Evolutionary conservation across 2,888 invertebrate species (phyloP), one percentile per base, ranked within the genome.

Genomic region (Notodonta dromedarius): DNA sequence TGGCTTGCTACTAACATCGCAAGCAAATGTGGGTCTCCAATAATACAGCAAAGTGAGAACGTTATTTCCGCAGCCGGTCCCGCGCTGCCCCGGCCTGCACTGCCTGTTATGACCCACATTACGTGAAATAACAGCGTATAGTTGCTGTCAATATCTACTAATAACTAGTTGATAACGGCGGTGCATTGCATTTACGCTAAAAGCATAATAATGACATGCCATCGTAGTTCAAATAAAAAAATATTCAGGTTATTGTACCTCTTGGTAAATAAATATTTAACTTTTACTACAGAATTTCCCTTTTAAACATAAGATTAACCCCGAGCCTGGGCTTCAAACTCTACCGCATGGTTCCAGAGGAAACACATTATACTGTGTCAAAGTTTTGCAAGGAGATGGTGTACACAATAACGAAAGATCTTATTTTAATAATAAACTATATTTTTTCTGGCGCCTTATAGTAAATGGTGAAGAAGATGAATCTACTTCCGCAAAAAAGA

Each of bases 1-100:
- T 13, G 32, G 24, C 24, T 13, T 5, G 32, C 32, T 52, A 13
- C n/a, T 16, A 32, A 24, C 52, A 12, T 13, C 52, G 9, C 16
- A 32, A 52, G 32, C 32, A 32, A 52, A 52, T 52, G 32, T 52
- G 32, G 32, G 24, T 52, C 32, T 13, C 32, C 52, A 52, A 52
- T 52, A 52, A 52, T 32, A 52, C 52, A 5, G 52, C 13, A 32
- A 52, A 52, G 24, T 13, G 24, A 35, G 32, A 52, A 32, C 52
- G 52, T 13, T 52, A 52, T 52, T 52, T 52, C 32, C 52, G 52
- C 11, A 52, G 32, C 50, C 48, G n/a, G n/a, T 13, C 16, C 50
- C 51, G 51, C 6, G 13, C 14, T 24, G 24, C 52, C 7, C 52
- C 52, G 32, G 32, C 32, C 32, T 32, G 52, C 52, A 52, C 13